A percentile compares a stretch with the other conserved stretches of the same genome.
Conservation (phyloP, 2,797 vertebrate genomes). For the Danio choprae region DNA sequence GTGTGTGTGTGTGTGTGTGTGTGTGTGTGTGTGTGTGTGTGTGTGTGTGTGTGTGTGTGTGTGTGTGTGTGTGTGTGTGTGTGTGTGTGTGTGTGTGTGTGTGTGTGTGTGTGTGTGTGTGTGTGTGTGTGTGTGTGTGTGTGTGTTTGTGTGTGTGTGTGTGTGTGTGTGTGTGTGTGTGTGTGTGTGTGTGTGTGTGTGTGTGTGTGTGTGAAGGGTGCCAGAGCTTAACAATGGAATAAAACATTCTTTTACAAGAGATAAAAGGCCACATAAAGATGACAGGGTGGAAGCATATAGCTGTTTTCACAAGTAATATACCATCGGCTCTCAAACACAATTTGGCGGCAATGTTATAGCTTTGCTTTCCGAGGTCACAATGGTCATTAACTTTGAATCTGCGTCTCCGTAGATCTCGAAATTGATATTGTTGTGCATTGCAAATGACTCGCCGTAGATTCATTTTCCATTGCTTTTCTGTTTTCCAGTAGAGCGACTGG, state of each 20-base stretch:
- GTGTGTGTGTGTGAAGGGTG: slow-evolving; percentile 46
- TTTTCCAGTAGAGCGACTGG: neutral
- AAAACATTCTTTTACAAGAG: slow-evolving; percentile 56
- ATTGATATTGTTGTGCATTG: slow-evolving; percentile 46
- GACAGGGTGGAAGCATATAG: slow-evolving; percentile 39
- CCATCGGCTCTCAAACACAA: slow-evolving; percentile 40
- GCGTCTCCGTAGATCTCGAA: slow-evolving; percentile 20
- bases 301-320: slow-evolving; percentile 44
- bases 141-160: too few species aligned
- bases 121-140: too few species aligned
- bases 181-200: too few species aligned
- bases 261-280: slow-evolving; percentile 47
- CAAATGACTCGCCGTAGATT: slow-evolving; percentile 40
- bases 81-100: too few species aligned
- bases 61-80: too few species aligned
- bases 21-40: too few species aligned
- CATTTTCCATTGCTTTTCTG: slow-evolving; percentile 20
- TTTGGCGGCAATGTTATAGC: slow-evolving; percentile 32
- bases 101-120: too few species aligned
- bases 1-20: too few species aligned
- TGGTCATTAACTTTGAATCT: slow-evolving; percentile 52
- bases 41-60: too few species aligned
- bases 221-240: slow-evolving; percentile 57
- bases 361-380: slow-evolving; percentile 40
- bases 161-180: too few species aligned